Percentiles rank a stretch among this genome's conserved stretches.
Conservation (phyloP, 2,113 vertebrate genomes). For the Opisthocomus hoazin region DNA sequence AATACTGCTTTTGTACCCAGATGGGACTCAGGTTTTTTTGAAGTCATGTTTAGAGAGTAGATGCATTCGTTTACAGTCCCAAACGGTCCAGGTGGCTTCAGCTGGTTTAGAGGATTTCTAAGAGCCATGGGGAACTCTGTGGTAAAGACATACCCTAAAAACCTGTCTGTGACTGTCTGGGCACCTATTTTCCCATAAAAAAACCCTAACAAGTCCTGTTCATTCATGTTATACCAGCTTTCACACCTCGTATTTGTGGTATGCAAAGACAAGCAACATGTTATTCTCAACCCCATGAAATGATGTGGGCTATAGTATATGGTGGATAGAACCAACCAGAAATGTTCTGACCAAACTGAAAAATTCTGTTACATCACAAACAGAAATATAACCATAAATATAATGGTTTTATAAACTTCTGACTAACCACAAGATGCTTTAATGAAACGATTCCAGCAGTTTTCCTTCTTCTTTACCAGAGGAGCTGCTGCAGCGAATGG, state of each 20-base stretch:
- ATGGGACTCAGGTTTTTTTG: not conserved
- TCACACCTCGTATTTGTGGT: conserved; percentile 57
- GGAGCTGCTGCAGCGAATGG: not conserved
- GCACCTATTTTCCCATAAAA: conserved; percentile 24
- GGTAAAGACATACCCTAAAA: conserved; percentile 36
- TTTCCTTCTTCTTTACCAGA: conserved; percentile 12
- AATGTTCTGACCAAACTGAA: not conserved
- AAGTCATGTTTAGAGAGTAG: conserved; percentile 25
- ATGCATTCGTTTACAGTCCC: not conserved
- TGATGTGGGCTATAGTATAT: not conserved
- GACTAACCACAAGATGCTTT: conserved; percentile 16
- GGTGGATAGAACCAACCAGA: not conserved
- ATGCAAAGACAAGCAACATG: conserved; percentile 30
- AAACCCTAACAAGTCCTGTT: conserved; percentile 29
- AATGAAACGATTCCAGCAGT: not conserved
- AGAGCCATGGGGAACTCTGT: conserved; percentile 19
- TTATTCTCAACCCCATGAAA: conserved; percentile 21
- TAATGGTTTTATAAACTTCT: conserved; percentile 28
- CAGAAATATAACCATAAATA: conserved; percentile 24
- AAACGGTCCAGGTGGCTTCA: conserved; percentile 23
- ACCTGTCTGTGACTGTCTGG: conserved; percentile 30
- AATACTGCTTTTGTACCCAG: conserved; percentile 6
- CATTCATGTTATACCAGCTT: conserved; percentile 41
- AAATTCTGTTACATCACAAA: conserved; percentile 32
- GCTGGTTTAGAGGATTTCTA: conserved; percentile 11